Base-by-base conservation (phyloP, 2,113 vertebrate genomes). In the Serinus canaria region DNA sequence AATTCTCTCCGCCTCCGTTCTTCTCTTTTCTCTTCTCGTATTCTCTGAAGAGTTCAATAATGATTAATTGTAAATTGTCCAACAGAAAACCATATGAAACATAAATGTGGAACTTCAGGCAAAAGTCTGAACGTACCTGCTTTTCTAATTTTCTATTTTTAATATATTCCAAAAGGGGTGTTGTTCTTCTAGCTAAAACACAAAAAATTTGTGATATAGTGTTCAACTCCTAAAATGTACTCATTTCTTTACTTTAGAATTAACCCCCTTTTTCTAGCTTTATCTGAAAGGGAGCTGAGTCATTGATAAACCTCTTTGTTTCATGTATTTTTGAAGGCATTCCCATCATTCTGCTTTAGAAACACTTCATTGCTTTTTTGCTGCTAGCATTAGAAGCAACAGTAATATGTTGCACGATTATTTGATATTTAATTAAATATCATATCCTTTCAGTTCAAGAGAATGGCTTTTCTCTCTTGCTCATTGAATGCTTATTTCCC, bases 141-240 rank as follows among this genome's bases (percentile, higher is more conserved):
- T 99, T 99, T 97, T 99, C 99, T 95, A 99, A 98, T 98, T 99
- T 99, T 98, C 99, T 99, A 92, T 98, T 99, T 98, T 99, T 99
- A 97, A 99, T 99, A 97, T 99, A 99, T 96, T 99, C 99, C 97
- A 99, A 97, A 93, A 99, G 98, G 11, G 99, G 99, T 62, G 99
- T 99, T 75, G 99, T 99, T 97, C 99, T 98, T 98, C 99, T 99
- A 91, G 99, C 99, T 99, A 95, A 96, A 98, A 98, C 67, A 97
- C 92, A 97, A 98, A 97, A 97, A 97, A 96, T 95, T 89, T 95
- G 55, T 81, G 95, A 96, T 93, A 75, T 66, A 96, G 89, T 94
- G 87, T 93, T 96, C 94, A 97, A 96, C 92, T 96, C 87, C 77
- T 96, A 97, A 96, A 95, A 88, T 33, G 80, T 83, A 95, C 75